Evolutionary conservation across 2,888 invertebrate genomes (phyloP).

Genomic region (Agapostemon virescens): DNA sequence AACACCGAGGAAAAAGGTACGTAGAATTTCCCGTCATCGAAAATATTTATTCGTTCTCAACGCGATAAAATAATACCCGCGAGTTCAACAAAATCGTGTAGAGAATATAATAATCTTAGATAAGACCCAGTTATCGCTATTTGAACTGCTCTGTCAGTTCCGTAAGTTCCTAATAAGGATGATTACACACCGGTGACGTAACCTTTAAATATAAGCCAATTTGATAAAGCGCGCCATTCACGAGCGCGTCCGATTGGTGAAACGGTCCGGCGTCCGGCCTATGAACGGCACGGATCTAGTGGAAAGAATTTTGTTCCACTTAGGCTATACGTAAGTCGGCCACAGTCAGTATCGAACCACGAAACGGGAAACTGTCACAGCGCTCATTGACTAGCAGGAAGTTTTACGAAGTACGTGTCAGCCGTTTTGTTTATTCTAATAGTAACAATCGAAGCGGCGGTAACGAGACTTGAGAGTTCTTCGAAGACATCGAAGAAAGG

Average conservation of each 20-base stretch:
- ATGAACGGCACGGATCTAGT: background rate
- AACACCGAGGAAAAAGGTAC: background rate
- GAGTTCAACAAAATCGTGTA: background rate
- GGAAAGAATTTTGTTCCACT: slow-evolving; percentile 21
- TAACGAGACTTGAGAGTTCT: background rate
- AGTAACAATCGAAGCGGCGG: background rate
- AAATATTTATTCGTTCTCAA: background rate
- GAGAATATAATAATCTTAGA: background rate
- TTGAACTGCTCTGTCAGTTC: slow-evolving; percentile 6
- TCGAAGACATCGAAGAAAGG: background rate
- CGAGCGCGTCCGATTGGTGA: slow-evolving; percentile 27
- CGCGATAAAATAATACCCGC: background rate
- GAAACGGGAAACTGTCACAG: slow-evolving; percentile 26
- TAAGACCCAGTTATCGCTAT: background rate
- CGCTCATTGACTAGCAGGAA: background rate
- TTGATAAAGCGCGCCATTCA: slow-evolving; percentile 31
- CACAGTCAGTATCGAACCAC: slow-evolving; percentile 38
- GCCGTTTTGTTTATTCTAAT: slow-evolving; percentile 1
- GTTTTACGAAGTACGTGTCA: slow-evolving; percentile 27
- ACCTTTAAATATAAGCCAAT: slow-evolving; percentile 54
- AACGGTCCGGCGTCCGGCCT: slow-evolving; percentile 13
- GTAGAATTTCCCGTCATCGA: background rate
- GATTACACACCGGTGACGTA: slow-evolving; percentile 53
- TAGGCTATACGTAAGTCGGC: slow-evolving; percentile 15
- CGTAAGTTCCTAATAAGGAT: slow-evolving; percentile 11